phyloP scores from a whole-genome alignment of 2,888 invertebrate genomes.

The Antheraea assamensis region DNA sequence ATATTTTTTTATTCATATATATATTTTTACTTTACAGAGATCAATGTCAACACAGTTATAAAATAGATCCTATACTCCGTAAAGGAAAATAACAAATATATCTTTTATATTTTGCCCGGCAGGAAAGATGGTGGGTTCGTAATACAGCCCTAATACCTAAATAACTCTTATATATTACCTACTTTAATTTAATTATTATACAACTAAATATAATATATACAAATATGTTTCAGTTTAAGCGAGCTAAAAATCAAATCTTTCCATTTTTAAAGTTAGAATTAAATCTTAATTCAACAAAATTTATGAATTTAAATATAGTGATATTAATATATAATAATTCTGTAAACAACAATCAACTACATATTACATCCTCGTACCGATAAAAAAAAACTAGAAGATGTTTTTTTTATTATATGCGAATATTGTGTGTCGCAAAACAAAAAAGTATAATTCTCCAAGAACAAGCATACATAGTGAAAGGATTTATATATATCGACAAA shows the following conservation, averaged over 20 bases:
- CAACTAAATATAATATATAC: neutral
- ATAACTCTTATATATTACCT: slow-evolving; percentile 2
- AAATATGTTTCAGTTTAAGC: neutral
- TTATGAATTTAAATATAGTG: too few relatives aligned
- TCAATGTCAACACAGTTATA: slow-evolving; percentile 13
- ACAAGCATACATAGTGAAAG: too few relatives aligned
- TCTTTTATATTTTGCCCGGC: slow-evolving; percentile 60
- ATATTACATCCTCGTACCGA: too few relatives aligned
- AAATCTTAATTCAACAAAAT: too few relatives aligned
- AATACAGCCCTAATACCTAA: slow-evolving; percentile 1
- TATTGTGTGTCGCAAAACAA: too few relatives aligned
- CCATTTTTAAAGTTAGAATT: neutral
- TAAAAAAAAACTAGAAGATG: too few relatives aligned
- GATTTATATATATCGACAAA: too few relatives aligned
- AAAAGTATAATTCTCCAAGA: too few relatives aligned
- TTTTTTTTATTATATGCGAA: too few relatives aligned
- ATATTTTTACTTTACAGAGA: slow-evolving; percentile 27
- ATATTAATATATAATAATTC: too few relatives aligned
- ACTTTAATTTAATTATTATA: neutral
- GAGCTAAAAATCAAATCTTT: neutral
- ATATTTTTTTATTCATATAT: slow-evolving; percentile 29
- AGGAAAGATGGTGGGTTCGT: slow-evolving; percentile 62
- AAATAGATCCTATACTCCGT: slow-evolving; percentile 7
- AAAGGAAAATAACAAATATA: slow-evolving; percentile 6
- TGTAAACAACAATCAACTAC: too few relatives aligned